Conservation (phyloP, 2,888 invertebrate genomes). For the Tenthredo amoena region DNA sequence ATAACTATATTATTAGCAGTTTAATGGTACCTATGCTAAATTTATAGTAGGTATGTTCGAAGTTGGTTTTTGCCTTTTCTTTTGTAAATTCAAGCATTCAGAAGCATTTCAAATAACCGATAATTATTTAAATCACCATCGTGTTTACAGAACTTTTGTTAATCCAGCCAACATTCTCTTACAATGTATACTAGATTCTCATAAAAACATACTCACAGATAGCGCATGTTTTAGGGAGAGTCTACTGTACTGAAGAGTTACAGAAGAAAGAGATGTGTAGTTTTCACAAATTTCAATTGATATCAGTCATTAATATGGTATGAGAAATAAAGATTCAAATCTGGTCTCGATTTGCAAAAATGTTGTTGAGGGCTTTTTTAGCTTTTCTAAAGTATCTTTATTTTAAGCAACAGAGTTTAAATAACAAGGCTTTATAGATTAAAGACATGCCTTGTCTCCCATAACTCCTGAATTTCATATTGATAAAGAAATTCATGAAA, state of each 20-base stretch:
- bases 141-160: slow-evolving; percentile 29
- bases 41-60: neutral
- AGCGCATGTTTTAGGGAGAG: neutral
- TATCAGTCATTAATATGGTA: neutral
- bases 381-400: neutral
- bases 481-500: neutral
- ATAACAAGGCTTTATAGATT: neutral
- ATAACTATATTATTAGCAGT: slow-evolving; percentile 25
- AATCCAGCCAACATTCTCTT: slow-evolving; percentile 1
- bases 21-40: neutral
- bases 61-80: neutral
- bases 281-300: neutral
- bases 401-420: neutral
- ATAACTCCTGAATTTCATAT: neutral
- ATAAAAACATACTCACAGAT: neutral
- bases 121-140: slow-evolving; percentile 15
- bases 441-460: neutral
- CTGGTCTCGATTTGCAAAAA: neutral
- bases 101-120: slow-evolving; percentile 27
- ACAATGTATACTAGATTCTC: neutral
- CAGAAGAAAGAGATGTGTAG: neutral
- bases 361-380: neutral
- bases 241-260: neutral
- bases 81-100: slow-evolving; percentile 2
- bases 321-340: neutral